Evolutionary conservation across 2,888 invertebrate genomes (phyloP), one percentile per base, ranked within the genome.

Genomic region (Trichogramma evanescens): DNA sequence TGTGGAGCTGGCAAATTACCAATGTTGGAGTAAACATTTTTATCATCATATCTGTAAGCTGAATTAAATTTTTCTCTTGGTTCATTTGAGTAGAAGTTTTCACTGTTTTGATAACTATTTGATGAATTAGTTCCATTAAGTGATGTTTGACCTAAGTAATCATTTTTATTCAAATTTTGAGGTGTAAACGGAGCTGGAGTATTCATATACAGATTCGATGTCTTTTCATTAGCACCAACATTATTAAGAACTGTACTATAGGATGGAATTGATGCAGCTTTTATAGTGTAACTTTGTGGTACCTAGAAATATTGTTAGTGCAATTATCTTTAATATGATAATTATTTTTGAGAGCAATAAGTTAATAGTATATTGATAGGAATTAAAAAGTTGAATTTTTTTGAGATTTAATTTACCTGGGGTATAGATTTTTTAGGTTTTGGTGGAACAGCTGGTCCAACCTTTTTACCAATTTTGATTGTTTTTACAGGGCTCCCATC

Each of bases 401-500:
- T 40, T 10, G n/a, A 45, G 50, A 49, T 52, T 26, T n/a, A 58
- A 67, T 63, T 74, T 74, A 83, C 83, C 81, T 84, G 82, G 39
- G 84, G 82, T 72, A 81, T 82, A 50, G 79, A 80, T 72, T 84
- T 88, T 71, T 76, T 80, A 66, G 89, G 90, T 76, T 91, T 91
- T 7, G 91, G 91, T 51, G 91, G 91, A 61, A 90, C 89, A 58
- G 86, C 87, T 65, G 91, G 91, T 65, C 89, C 89, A 64, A 88
- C 80, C 79, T 89, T 91, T 68, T 82, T 83, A 4, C 76, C 78
- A 9, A 76, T 64, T 41, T 78, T 78, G 39, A 64, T 65, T 59
- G 61, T 68, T 57, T 76, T 75, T 52, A 79, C 67, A 39, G 79
- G 77, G 9, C 73, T 71, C 63, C 79, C 81, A 13, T 66, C 68